These are phyloP conservation scores for Globicephala melas DNA, from an alignment of 2,113 vertebrate genomes.

Conservation along the genomic window DNA sequence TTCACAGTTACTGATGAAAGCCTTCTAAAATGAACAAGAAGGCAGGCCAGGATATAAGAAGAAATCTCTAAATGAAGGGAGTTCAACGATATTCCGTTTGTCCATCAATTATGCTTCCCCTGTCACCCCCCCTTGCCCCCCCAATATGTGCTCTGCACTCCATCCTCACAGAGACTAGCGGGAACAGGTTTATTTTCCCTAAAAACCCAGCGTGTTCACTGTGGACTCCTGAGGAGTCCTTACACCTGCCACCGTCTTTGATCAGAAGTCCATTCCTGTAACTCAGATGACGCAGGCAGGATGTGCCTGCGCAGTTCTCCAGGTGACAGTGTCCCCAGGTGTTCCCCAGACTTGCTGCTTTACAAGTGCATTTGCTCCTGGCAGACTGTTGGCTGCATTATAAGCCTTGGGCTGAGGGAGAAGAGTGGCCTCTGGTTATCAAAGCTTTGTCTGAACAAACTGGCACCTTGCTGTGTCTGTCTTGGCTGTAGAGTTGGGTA, in stretches of 20 bases:
- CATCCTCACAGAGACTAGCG: background rate
- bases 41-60: background rate
- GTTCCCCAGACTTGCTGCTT: conserved; percentile 78
- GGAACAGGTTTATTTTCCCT: background rate
- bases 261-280: background rate
- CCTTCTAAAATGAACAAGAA: background rate
- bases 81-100: background rate
- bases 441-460: conserved; percentile 86
- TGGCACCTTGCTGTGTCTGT: conserved; percentile 83
- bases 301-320: background rate
- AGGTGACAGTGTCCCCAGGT: conserved; percentile 59
- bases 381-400: conserved; percentile 79
- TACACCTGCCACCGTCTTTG: background rate
- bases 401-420: conserved; percentile 82
- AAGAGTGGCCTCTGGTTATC: conserved; percentile 84
- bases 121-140: fast-evolving
- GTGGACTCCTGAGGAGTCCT: background rate
- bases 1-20: background rate
- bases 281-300: background rate
- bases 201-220: background rate
- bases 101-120: background rate
- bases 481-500: conserved; percentile 68
- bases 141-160: background rate
- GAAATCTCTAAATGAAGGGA: background rate
- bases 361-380: conserved; percentile 79